Evolutionary conservation across 2,888 invertebrate genomes (phyloP).

Genomic region (Dendrolimus pini): DNA sequence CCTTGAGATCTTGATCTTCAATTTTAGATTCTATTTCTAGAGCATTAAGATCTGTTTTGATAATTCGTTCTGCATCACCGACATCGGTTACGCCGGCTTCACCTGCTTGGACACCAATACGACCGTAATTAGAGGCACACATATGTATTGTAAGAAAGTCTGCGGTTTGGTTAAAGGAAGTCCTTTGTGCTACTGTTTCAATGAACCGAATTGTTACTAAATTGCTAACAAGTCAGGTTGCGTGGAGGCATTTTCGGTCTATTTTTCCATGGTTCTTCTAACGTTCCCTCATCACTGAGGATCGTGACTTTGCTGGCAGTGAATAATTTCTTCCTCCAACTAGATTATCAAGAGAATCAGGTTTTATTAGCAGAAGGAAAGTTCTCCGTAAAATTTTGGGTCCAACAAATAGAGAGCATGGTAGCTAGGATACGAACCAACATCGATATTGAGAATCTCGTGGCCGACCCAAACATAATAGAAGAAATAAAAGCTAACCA

Average conservation of each 20-base stretch:
- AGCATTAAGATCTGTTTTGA: constrained; percentile 14
- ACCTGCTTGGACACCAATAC: constrained; percentile 70
- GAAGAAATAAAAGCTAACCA: too few relatives aligned
- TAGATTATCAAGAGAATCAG: too few relatives aligned
- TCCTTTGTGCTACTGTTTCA: constrained; percentile 23
- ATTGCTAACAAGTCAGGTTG: neutral
- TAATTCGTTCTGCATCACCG: constrained; percentile 44
- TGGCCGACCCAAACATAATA: too few relatives aligned
- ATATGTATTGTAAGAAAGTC: constrained; percentile 46
- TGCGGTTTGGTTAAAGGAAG: constrained; percentile 60
- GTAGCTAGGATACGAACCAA: too few relatives aligned
- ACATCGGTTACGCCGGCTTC: constrained; percentile 54
- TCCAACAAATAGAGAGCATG: too few relatives aligned
- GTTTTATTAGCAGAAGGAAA: too few relatives aligned
- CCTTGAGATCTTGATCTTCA: constrained; percentile 29
- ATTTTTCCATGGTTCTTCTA: neutral
- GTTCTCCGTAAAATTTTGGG: too few relatives aligned
- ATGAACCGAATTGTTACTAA: constrained; percentile 15
- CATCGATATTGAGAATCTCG: too few relatives aligned
- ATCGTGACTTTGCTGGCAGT: too few relatives aligned
- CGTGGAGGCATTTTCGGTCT: neutral
- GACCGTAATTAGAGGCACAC: constrained; percentile 64
- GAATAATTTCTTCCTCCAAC: too few relatives aligned
- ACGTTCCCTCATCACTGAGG: too few relatives aligned
- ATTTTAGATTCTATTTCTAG: constrained; percentile 20